phyloP scores from a whole-genome alignment of 2,888 invertebrate species.

The Bugula neritina region DNA sequence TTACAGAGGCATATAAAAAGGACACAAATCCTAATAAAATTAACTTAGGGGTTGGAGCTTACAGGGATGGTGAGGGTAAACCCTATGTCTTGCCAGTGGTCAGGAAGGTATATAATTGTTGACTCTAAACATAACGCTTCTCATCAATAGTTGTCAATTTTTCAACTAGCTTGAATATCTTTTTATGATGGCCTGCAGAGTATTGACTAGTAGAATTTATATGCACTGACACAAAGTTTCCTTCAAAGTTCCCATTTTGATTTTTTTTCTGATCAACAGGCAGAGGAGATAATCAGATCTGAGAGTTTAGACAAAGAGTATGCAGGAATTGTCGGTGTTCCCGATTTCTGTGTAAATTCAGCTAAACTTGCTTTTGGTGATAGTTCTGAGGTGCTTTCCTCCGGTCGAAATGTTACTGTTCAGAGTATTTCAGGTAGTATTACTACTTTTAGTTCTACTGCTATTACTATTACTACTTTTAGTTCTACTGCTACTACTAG shows the following conservation, averaged over 20 bases:
- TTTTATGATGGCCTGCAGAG: no score
- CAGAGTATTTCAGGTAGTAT: conserved; percentile 70
- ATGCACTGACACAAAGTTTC: no score
- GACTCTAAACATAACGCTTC: no score
- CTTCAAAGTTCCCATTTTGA: no score
- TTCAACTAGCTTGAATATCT: no score
- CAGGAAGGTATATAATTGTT: conserved; percentile 37
- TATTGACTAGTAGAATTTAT: no score
- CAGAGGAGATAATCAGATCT: conserved; percentile 68
- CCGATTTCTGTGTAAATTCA: conserved; percentile 76
- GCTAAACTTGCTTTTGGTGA: conserved; percentile 83
- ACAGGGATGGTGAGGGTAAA: conserved; percentile 94
- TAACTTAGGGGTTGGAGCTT: conserved; percentile 83
- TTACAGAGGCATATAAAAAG: conserved; percentile 88
- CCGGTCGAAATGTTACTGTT: conserved; percentile 66
- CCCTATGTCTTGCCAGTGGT: conserved; percentile 90
- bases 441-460: not conserved
- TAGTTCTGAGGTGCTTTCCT: conserved; percentile 63
- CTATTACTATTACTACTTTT: no score
- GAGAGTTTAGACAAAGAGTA: conserved; percentile 86
- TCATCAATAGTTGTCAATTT: no score
- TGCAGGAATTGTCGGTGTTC: conserved; percentile 78
- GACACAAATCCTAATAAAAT: conserved; percentile 89
- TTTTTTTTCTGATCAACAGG: no score
- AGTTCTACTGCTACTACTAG: no score